A percentile compares a stretch with the other conserved stretches of the same genome.
These are phyloP conservation scores for Ormyrus thymus DNA, from an alignment of 2,888 invertebrate species.

Conservation along the genomic window DNA sequence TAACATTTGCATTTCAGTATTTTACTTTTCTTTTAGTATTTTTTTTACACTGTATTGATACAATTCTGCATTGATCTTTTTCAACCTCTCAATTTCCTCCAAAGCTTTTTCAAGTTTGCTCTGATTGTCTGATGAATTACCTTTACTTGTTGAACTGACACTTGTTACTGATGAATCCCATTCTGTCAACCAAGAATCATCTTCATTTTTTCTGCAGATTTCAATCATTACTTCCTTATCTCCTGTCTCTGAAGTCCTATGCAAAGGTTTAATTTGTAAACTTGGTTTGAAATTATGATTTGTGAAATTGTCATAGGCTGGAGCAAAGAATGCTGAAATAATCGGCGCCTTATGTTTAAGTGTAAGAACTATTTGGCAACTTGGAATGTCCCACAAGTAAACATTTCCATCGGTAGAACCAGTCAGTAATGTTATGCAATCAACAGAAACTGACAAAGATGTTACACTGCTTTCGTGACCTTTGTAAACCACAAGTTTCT, in stretches of 20 bases:
- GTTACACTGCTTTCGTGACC: slow-evolving; percentile 84
- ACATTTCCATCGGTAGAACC: slow-evolving; percentile 86
- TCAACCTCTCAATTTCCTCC: slow-evolving; percentile 63
- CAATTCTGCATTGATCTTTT: slow-evolving; percentile 64
- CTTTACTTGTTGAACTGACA: not conserved
- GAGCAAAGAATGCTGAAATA: slow-evolving; percentile 82
- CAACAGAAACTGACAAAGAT: slow-evolving; percentile 83
- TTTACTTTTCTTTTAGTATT: slow-evolving; percentile 37
- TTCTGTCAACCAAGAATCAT: slow-evolving; percentile 50
- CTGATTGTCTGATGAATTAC: slow-evolving; percentile 26
- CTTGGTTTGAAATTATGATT: slow-evolving; percentile 78
- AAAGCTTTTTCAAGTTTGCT: slow-evolving; percentile 56
- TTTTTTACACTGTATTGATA: slow-evolving; percentile 61
- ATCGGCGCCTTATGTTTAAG: slow-evolving; percentile 85
- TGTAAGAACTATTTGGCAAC: slow-evolving; percentile 83
- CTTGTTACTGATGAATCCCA: slow-evolving; percentile 7
- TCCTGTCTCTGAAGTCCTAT: slow-evolving; percentile 79
- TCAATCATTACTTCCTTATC: slow-evolving; percentile 74
- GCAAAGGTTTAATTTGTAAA: slow-evolving; percentile 79
- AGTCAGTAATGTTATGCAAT: slow-evolving; percentile 84
- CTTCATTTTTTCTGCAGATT: slow-evolving; percentile 53
- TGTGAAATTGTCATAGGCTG: slow-evolving; percentile 79
- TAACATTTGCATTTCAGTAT: not conserved
- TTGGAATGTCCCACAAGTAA: slow-evolving; percentile 88
- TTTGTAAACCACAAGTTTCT: slow-evolving; percentile 77